These are phyloP conservation scores for Phrixothrix hirtus DNA, from an alignment of 2,888 invertebrate species.

Conservation along the genomic window DNA sequence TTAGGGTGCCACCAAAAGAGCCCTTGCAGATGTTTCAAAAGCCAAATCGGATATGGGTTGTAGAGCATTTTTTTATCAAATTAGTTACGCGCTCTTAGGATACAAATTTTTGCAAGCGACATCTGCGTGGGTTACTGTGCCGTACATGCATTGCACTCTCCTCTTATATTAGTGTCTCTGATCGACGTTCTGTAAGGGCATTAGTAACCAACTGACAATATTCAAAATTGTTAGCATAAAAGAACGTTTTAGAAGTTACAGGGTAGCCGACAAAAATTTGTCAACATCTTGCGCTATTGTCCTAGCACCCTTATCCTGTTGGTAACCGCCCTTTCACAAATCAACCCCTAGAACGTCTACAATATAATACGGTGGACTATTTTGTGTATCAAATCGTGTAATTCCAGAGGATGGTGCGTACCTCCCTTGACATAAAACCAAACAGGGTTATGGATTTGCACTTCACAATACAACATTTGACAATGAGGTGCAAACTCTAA, in stretches of 20 bases:
- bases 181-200: too few species aligned
- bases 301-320: conserved; percentile 43
- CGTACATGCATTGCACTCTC: too few species aligned
- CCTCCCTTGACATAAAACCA: conserved; percentile 47
- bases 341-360: conserved; percentile 39
- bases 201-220: too few species aligned
- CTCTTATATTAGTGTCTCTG: too few species aligned
- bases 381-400: conserved; percentile 56
- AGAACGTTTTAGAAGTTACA: conserved; percentile 50
- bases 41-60: conserved; percentile 30
- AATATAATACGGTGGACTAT: conserved; percentile 44
- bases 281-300: conserved; percentile 47
- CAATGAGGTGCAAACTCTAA: conserved; percentile 37
- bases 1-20: conserved; percentile 17
- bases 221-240: too few species aligned
- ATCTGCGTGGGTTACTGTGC: too few species aligned
- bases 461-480: conserved; percentile 27
- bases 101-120: too few species aligned
- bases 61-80: conserved; percentile 27
- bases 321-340: conserved; percentile 48
- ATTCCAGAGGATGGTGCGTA: conserved; percentile 54
- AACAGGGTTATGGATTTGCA: conserved; percentile 29
- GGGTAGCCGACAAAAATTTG: conserved; percentile 49
- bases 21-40: conserved; percentile 32
- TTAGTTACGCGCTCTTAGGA: conserved; percentile 30